phyloP scores from a whole-genome alignment of 1,140 invertebrate species.

The Thalassaphorura encarpata region DNA sequence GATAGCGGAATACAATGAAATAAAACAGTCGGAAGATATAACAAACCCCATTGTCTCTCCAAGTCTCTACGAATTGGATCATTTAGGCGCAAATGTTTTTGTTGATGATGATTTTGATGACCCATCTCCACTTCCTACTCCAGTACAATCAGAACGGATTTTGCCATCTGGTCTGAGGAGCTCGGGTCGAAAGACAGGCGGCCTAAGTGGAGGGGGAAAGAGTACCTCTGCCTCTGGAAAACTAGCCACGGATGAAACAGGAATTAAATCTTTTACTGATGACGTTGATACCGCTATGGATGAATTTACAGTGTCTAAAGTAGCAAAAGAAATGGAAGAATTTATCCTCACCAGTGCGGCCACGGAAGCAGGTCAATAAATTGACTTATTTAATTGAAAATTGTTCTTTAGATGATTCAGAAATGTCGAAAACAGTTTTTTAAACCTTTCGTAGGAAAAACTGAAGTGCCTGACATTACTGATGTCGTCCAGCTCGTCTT shows the following conservation, averaged over 20 bases:
- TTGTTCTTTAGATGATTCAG: background rate
- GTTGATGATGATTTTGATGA: too few relatives aligned
- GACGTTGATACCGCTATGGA: background rate
- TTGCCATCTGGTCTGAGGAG: too few relatives aligned
- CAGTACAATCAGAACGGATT: too few relatives aligned
- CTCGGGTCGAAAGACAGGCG: too few relatives aligned
- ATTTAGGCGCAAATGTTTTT: too few relatives aligned
- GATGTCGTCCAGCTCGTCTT: constrained; percentile 11
- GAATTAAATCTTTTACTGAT: background rate
- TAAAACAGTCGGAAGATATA: too few relatives aligned
- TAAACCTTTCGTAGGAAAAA: background rate
- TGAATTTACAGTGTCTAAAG: background rate
- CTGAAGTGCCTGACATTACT: background rate
- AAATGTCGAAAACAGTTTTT: too few relatives aligned
- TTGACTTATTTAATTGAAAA: background rate
- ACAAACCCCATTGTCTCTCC: background rate
- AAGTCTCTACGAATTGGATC: background rate
- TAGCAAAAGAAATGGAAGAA: background rate
- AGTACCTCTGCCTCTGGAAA: too few relatives aligned
- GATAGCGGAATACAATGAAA: too few relatives aligned
- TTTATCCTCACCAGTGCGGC: constrained; percentile 2
- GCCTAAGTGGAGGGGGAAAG: too few relatives aligned
- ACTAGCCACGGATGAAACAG: too few relatives aligned
- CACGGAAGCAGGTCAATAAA: background rate
- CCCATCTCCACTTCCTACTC: too few relatives aligned